Percentiles rank a stretch among this genome's conserved stretches.
phyloP scores from a whole-genome alignment of 2,888 invertebrate genomes.

The Polyommatus iphigenia region DNA sequence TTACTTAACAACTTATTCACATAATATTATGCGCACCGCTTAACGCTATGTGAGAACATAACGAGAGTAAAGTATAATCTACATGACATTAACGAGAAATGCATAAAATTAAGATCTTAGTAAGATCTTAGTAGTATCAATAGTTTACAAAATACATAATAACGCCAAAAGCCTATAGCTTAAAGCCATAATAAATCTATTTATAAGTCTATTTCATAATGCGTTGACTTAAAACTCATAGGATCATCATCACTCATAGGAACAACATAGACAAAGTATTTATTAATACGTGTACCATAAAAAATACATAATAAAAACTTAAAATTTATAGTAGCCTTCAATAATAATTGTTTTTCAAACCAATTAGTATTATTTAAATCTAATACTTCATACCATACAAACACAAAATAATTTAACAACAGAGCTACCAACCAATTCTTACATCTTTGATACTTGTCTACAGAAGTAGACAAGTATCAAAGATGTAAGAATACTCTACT shows the following conservation, averaged over 20 bases:
- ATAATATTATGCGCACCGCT: slow-evolving; percentile 12
- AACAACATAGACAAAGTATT: no score
- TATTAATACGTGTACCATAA: no score
- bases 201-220: no score
- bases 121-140: background rate
- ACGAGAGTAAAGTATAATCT: background rate
- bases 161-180: background rate
- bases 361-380: background rate
- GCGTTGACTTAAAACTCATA: no score
- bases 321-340: background rate
- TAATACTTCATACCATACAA: background rate
- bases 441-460: background rate
- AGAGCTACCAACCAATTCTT: background rate
- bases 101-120: background rate
- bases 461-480: no score
- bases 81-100: background rate
- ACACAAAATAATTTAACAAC: background rate
- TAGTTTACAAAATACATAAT: background rate
- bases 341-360: background rate
- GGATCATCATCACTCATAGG: no score
- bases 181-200: no score
- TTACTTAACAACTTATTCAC: slow-evolving; percentile 32
- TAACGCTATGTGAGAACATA: background rate
- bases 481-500: no score
- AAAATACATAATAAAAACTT: background rate